Evolutionary conservation across 2,113 vertebrate genomes (phyloP), one percentile per base, ranked within the genome.

Genomic region (Tyrannus savana): DNA sequence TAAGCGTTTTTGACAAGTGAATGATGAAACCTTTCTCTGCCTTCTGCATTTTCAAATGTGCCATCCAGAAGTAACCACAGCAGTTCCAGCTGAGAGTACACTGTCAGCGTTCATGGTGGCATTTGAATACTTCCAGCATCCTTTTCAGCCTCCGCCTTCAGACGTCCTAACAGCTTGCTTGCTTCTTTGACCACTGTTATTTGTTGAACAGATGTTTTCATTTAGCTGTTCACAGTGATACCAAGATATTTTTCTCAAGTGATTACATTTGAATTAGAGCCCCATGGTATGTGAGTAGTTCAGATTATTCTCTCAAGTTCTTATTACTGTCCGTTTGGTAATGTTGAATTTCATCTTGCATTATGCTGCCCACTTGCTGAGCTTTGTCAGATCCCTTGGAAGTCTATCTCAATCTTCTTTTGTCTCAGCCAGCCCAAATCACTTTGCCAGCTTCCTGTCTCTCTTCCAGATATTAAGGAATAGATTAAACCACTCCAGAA

Each of bases 371-470:
- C 58, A 86, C 94, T 97, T 93, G 85, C 93, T 17, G 10, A 90
- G 93, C 90, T 94, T 93, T 94, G 73, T 96, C 77, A 89, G 96
- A 97, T 96, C 96, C 88, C 69, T 93, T 75, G 74, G 95, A 97
- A 96, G 89, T 95, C 90, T 94, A 64, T 92, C 49, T 84, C 96
- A 96, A 96, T 96, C 93, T 95, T 96, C 93, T 97, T 96, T 94
- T 81, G 86, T 92, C 92, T 93, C 76, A 73, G 95, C 66, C 80
- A 95, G 79, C 46, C 74, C 75, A 94, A 96, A 97, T 96, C 91
- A 94, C 92, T 96, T 94, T 68, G 76, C 90, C 89, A 92, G 88
- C 80, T 96, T 72, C 17, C 52, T 18, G 33, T 90, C 41, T 88
- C 52, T 93, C 77, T 90, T 46, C 59, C 79, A 87, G 92, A 83